Percentiles rank a stretch among this genome's conserved stretches.
phyloP scores from a whole-genome alignment of 2,797 vertebrate species.

The Pseudochirops cupreus region DNA sequence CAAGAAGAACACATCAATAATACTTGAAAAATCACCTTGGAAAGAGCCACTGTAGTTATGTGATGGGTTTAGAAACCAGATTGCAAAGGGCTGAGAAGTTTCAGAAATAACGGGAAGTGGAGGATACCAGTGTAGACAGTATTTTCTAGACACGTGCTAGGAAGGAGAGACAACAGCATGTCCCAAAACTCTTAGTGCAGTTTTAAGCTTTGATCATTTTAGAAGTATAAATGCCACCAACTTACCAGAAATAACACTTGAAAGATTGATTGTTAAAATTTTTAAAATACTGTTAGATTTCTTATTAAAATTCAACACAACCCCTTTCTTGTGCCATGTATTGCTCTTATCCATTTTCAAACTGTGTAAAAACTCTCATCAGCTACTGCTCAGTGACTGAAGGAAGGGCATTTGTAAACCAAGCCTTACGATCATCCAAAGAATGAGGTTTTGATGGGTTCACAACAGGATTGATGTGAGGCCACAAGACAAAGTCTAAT shows the following conservation, averaged over 20 bases:
- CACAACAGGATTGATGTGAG: background rate
- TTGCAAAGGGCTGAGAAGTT: background rate
- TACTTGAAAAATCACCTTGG: background rate
- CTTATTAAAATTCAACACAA: background rate
- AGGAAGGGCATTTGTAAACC: background rate
- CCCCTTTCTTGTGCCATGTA: background rate
- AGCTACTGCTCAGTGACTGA: background rate
- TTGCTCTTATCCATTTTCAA: background rate
- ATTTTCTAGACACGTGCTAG: background rate
- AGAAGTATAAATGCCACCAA: background rate
- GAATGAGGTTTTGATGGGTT: background rate
- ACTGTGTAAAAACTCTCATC: background rate
- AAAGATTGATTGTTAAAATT: background rate
- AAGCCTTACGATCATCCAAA: background rate
- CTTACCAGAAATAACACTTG: background rate
- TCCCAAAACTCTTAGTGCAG: background rate
- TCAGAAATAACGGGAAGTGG: background rate
- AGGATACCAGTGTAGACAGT: background rate
- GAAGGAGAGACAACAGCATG: background rate
- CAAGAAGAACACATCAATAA: background rate
- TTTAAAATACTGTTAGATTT: background rate
- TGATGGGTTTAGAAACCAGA: background rate
- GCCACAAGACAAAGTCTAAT: background rate
- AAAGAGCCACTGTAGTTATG: background rate
- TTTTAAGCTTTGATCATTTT: background rate